phyloP scores from a whole-genome alignment of 2,797 vertebrate species.

The Hemitrygon akajei region DNA sequence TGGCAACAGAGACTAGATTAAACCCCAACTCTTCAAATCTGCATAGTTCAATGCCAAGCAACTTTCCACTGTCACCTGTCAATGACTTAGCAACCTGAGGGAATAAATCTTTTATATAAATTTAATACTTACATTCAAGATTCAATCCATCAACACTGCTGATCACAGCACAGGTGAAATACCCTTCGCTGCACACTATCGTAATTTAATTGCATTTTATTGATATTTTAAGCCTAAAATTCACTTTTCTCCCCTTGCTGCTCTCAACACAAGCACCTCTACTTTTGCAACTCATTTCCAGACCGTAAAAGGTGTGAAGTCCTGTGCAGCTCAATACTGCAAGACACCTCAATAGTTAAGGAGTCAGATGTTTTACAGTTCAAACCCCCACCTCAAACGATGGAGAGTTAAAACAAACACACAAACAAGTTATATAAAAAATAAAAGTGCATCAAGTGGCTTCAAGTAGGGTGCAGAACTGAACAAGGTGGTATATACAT shows the following conservation, averaged over 20 bases:
- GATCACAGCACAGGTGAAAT: background rate
- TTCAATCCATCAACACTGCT: background rate
- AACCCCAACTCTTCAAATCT: background rate
- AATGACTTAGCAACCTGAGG: background rate
- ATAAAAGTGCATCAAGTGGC: slow-evolving; percentile 90
- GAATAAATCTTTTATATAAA: background rate
- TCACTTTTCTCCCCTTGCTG: background rate
- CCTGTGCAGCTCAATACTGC: slow-evolving; percentile 2
- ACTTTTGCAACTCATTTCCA: slow-evolving; percentile 32
- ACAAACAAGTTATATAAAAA: slow-evolving; percentile 47
- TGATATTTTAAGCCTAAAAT: slow-evolving; percentile 21
- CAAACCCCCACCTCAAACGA: slow-evolving; percentile 9
- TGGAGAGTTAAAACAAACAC: slow-evolving; percentile 21
- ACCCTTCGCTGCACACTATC: background rate
- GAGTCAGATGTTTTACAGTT: slow-evolving; percentile 17
- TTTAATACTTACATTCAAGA: background rate
- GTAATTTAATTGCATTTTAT: slow-evolving; percentile 27
- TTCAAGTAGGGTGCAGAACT: slow-evolving; percentile 84
- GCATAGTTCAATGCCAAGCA: background rate
- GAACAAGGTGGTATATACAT: slow-evolving; percentile 52
- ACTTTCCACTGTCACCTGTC: background rate
- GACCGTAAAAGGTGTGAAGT: background rate
- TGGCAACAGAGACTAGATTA: background rate
- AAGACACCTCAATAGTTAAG: background rate
- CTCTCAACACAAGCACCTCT: slow-evolving; percentile 32